Conservation (phyloP, 2,888 invertebrate species). For the Epistrophe grossulariae region DNA sequence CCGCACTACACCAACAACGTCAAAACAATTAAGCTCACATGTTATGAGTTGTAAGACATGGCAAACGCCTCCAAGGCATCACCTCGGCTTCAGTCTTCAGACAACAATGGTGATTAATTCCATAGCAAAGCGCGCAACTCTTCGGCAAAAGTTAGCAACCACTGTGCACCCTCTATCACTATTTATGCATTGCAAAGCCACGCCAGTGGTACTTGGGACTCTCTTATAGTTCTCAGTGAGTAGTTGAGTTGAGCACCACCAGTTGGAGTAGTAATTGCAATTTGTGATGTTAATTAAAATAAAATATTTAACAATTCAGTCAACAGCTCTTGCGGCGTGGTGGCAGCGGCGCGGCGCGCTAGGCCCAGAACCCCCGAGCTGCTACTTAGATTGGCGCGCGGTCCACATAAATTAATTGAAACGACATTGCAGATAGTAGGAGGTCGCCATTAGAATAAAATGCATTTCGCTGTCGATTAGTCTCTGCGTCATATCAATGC, state of each 20-base stretch:
- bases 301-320: constrained; percentile 75
- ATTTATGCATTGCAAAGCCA: neutral
- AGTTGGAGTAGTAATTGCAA: constrained; percentile 70
- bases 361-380: constrained; percentile 9
- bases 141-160: constrained; percentile 20
- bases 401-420: constrained; percentile 65
- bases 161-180: neutral
- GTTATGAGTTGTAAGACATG: constrained; percentile 75
- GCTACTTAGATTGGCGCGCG: constrained; percentile 42
- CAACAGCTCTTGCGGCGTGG: constrained; percentile 50
- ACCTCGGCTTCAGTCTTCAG: constrained; percentile 59
- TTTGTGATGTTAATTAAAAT: constrained; percentile 76
- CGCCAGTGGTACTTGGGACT: neutral
- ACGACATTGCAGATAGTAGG: constrained; percentile 66
- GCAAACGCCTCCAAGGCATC: constrained; percentile 75
- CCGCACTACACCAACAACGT: constrained; percentile 13
- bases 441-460: constrained; percentile 75
- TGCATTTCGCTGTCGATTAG: constrained; percentile 69
- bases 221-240: constrained; percentile 9
- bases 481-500: constrained; percentile 65
- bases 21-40: constrained; percentile 74
- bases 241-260: neutral
- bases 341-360: neutral
- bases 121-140: constrained; percentile 39
- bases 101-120: constrained; percentile 75